Conservation (phyloP, 2,113 vertebrate genomes). For the Lophotis ruficrista region DNA sequence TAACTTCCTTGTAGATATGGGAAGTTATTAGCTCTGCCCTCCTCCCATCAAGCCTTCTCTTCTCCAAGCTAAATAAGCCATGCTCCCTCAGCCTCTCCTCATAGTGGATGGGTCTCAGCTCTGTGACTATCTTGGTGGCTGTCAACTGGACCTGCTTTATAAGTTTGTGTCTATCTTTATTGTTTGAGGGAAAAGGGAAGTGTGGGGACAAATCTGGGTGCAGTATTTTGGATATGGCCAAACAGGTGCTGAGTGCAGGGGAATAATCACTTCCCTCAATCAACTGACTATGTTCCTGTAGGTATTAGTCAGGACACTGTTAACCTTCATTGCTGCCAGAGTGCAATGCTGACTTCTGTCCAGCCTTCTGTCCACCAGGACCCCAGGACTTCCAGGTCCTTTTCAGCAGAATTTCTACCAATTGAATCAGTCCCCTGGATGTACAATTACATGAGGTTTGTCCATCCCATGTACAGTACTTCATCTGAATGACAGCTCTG, state of each 20-base stretch:
- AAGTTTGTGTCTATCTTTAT: not conserved
- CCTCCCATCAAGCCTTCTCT: not conserved
- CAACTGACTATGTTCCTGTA: not conserved
- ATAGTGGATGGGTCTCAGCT: not conserved
- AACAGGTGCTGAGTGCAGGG: not conserved
- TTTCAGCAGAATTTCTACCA: not conserved
- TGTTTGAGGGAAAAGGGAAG: not conserved
- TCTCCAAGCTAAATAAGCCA: not conserved
- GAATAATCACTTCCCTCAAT: not conserved
- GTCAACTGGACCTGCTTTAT: not conserved
- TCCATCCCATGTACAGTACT: not conserved
- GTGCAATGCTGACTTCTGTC: not conserved
- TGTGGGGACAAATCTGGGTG: not conserved
- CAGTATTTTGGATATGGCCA: not conserved
- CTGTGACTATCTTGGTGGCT: not conserved
- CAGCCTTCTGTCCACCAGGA: not conserved
- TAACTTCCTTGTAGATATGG: not conserved
- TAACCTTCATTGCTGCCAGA: not conserved
- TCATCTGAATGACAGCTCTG: not conserved
- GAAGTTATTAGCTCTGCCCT: not conserved
- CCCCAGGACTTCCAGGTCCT: not conserved
- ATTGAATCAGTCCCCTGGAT: not conserved
- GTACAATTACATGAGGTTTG: not conserved
- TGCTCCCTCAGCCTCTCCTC: not conserved
- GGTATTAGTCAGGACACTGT: not conserved